Evolutionary conservation across 2,888 invertebrate species (phyloP).

Genomic region (Pachymerium ferrugineum): DNA sequence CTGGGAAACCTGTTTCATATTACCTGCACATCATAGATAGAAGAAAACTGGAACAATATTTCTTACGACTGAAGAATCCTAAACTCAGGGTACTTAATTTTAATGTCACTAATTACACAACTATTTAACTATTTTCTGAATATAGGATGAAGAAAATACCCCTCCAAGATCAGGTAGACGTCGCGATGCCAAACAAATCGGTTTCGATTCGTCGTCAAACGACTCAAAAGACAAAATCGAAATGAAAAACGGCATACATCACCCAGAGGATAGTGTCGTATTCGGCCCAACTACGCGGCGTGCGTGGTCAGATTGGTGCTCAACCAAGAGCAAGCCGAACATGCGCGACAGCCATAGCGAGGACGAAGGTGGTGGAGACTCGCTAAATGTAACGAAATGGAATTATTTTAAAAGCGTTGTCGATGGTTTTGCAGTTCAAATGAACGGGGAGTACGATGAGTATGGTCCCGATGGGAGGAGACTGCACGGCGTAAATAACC

Average conservation of each 20-base stretch:
- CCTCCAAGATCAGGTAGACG: slow-evolving; percentile 35
- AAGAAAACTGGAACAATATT: slow-evolving; percentile 87
- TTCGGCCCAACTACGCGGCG: slow-evolving; percentile 65
- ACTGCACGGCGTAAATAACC: background rate
- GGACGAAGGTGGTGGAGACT: slow-evolving; percentile 36
- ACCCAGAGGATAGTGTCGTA: slow-evolving; percentile 45
- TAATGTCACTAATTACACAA: slow-evolving; percentile 6
- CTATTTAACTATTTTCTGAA: background rate
- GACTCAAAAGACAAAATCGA: slow-evolving; percentile 38
- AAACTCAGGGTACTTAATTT: slow-evolving; percentile 51
- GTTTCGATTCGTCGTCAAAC: slow-evolving; percentile 39
- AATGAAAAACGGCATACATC: background rate
- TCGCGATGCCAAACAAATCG: slow-evolving; percentile 37
- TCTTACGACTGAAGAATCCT: slow-evolving; percentile 87
- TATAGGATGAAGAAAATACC: slow-evolving; percentile 40
- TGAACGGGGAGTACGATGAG: background rate
- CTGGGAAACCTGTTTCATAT: slow-evolving; percentile 96
- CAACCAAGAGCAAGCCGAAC: slow-evolving; percentile 30
- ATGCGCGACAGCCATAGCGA: slow-evolving; percentile 32
- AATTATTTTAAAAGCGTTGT: background rate
- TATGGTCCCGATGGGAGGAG: background rate
- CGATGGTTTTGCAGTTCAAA: background rate
- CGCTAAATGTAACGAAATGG: background rate
- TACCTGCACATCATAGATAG: slow-evolving; percentile 97
- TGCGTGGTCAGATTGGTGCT: slow-evolving; percentile 68